phyloP scores from a whole-genome alignment of 2,113 vertebrate species.

The Platysteira castanea region DNA sequence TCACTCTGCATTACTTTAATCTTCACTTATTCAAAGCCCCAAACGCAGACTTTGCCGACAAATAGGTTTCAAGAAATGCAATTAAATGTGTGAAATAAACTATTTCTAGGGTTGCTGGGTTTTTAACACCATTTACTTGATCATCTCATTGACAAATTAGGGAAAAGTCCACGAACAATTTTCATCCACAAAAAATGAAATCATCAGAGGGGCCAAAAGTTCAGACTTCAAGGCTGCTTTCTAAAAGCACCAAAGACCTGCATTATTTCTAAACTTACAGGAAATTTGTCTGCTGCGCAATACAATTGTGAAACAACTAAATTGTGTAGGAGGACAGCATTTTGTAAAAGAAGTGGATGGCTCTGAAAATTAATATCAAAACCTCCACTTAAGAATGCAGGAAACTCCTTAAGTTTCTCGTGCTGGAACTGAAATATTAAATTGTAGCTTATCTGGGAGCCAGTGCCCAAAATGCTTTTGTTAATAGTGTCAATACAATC shows the following conservation, averaged over 20 bases:
- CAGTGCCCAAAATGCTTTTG: background rate
- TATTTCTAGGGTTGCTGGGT: background rate
- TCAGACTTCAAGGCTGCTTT: background rate
- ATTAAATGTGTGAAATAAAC: background rate
- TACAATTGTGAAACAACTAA: background rate
- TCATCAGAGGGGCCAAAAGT: background rate
- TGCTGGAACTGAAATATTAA: background rate
- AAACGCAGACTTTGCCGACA: background rate
- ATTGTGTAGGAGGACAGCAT: background rate
- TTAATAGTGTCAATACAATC: background rate
- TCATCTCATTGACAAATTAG: background rate
- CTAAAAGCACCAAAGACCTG: background rate
- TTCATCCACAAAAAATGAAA: background rate
- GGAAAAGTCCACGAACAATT: background rate
- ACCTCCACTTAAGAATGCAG: background rate
- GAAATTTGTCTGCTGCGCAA: background rate
- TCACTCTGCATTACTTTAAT: background rate
- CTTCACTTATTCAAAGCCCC: background rate
- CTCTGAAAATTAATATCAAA: background rate
- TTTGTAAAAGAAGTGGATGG: background rate
- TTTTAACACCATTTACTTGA: background rate
- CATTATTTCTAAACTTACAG: constrained; percentile 13
- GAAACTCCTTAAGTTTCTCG: background rate
- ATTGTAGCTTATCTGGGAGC: background rate
- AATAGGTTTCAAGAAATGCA: background rate